Base-by-base conservation (phyloP, 37 sponge, comb jelly and placozoan species). In the Aphrocallistes beatrix region DNA sequence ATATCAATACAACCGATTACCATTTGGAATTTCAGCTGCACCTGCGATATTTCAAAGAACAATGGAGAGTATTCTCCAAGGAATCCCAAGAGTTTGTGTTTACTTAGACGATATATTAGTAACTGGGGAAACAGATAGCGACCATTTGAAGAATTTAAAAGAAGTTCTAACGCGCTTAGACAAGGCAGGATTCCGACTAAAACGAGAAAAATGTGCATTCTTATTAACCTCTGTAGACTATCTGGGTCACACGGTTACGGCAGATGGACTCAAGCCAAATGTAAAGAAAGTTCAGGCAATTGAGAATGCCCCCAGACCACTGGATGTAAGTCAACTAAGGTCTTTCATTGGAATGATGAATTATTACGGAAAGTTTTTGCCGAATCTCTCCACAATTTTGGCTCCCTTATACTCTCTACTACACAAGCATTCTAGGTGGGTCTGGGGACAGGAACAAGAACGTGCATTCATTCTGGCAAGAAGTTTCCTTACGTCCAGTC, bases 61-160 rank as follows among this genome's bases (percentile, higher is more conserved):
- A n/a, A n/a, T n/a, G n/a, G 50, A 48, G 19, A 48, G 50, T 48
- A 16, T 48, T 19, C 50, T 48, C 16, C 50, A 48, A 19, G 50
- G 50, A 48, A 48, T 48, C 50, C 50, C 50, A 16, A 16, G 19
- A 19, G 87, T 86, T 1, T 36, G 45, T 16, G 82, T 87, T 37
- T 85, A 90, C 51, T 81, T 90, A 23, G 90, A 92, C 50, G 90
- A 92, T 36, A 90, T 92, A 38, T 38, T 92, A 13, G 48, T 92
- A 47, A 84, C 81, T 3, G 88, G 83, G 10, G 36, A 21, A 25
- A 50, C 51, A 30, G 81, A 84, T 13, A 13, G 23, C 32, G 69
- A 48, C 0, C 88, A 88, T 50, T 38, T 84, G 81, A 17, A 32
- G 17, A 88, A 48, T 34, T 28, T 88, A 34, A 84, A 25, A 6